Evolutionary conservation across 2,888 invertebrate genomes (phyloP).

Genomic region (Gortyna flavago): DNA sequence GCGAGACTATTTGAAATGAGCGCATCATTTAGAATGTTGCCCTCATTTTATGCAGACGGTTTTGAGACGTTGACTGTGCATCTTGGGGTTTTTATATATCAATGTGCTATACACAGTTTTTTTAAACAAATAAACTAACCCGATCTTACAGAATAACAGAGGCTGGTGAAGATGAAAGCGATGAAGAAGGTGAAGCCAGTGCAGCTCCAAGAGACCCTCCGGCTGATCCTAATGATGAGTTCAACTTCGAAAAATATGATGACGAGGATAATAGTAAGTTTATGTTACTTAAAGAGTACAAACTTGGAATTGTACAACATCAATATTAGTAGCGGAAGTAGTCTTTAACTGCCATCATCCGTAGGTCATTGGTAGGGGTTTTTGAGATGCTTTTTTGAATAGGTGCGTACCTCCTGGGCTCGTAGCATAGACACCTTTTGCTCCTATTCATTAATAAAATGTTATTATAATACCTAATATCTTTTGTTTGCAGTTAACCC

Average conservation of each 20-base stretch:
- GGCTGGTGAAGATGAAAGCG: conserved; percentile 85
- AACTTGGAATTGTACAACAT: neutral
- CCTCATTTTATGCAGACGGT: too few relatives aligned
- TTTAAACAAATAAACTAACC: neutral
- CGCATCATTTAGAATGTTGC: too few relatives aligned
- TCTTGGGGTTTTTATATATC: too few relatives aligned
- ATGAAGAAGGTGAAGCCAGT: conserved; percentile 79
- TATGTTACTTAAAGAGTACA: neutral
- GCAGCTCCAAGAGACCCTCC: conserved; percentile 75
- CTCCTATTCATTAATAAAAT: neutral
- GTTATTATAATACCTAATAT: neutral
- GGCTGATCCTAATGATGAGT: conserved; percentile 91
- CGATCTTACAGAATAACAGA: conserved; percentile 77
- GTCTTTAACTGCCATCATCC: neutral
- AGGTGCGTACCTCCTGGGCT: neutral
- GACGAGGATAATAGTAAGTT: conserved; percentile 90
- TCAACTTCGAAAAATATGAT: conserved; percentile 93
- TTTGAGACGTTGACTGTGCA: too few relatives aligned
- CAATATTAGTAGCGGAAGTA: neutral
- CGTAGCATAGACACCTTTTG: neutral
- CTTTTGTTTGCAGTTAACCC: conserved; percentile 78
- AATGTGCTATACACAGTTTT: too few relatives aligned
- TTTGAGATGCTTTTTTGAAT: neutral
- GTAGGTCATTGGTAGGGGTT: neutral
- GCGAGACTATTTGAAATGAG: too few relatives aligned